Evolutionary conservation across 2,113 vertebrate species (phyloP), one percentile per base, ranked within the genome.

Genomic region (Seriola aureovittata): DNA sequence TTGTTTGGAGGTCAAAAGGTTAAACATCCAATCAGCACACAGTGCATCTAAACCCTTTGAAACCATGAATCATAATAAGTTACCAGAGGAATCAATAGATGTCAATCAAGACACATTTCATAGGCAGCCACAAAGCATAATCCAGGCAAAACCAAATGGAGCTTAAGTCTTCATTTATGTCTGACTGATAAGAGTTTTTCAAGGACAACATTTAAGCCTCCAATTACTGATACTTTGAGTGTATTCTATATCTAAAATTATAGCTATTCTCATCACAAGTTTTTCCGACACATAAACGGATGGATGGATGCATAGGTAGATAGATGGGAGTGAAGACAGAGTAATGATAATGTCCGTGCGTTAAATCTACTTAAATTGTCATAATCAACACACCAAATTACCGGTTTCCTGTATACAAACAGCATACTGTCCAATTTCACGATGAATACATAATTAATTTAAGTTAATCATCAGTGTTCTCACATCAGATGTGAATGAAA

Each of bases 11-110:
- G 88, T 86, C 81, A 82, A 52, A 67, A 80, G 85, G 84, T 88
- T 89, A 91, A 93, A 89, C 78, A 77, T 90, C 86, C 86, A 89
- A 89, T 92, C 90, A 86, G 81, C 14, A 17, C 55, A 46, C 34
- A 34, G 63, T 46, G 16, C 16, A 6, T 69, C 75, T 67, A 78
- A 90, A 81, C 32, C 78, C 50, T 65, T 71, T 63, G 32, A 78
- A 82, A 75, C 38, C 40, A 19, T 29, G 64, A 75, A 77, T 81
- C 34, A 38, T 70, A 55, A 77, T 79, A 78, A 81, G 84, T 82
- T 32, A 70, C 0, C 16, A 55, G 36, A 3, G 0, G 29, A 81
- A 91, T 87, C 84, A 66, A 86, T 81, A 38, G 50, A 71, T 55
- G 78, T 71, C 76, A 29, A 52, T 75, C 66, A 29, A 52, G 54